phyloP scores from a whole-genome alignment of 2,888 invertebrate genomes.

The Andrena praecox region DNA sequence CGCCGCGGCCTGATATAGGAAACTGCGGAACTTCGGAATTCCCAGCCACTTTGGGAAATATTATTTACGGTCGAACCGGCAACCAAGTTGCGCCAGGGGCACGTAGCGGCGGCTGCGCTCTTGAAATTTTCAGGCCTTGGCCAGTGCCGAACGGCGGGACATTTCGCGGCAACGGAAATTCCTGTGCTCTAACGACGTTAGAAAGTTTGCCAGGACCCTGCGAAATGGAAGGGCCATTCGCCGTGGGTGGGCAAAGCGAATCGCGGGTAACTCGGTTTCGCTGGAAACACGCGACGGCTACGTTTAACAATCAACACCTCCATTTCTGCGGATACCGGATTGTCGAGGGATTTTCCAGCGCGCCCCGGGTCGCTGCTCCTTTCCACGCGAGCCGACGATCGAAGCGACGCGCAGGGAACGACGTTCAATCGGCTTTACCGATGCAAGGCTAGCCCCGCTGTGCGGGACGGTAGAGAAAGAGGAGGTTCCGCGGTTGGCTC shows the following conservation, averaged over 20 bases:
- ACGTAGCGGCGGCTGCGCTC: neutral
- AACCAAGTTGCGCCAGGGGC: neutral
- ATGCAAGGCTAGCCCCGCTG: neutral
- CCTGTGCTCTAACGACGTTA: conserved; percentile 15
- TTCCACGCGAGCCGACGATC: neutral
- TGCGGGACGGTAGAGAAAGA: neutral
- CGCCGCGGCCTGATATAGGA: conserved; percentile 14
- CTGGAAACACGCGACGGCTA: neutral
- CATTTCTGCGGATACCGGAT: neutral
- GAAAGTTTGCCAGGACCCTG: conserved; percentile 13
- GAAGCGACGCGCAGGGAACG: neutral
- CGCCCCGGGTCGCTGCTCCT: too few relatives aligned
- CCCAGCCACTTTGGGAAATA: conserved; percentile 30
- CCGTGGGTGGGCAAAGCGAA: neutral
- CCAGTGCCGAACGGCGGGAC: too few relatives aligned
- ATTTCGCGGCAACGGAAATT: conserved; percentile 5
- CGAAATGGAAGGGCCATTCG: neutral
- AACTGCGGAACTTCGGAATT: conserved; percentile 33
- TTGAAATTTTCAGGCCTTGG: neutral
- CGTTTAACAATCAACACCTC: neutral
- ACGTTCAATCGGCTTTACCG: conserved; percentile 18
- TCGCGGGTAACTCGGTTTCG: too few relatives aligned
- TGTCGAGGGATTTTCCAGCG: neutral
- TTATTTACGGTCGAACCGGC: conserved; percentile 15
- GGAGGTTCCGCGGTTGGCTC: conserved; percentile 9